Conservation (phyloP, 2,888 invertebrate genomes). For the Dryocosmus kuriphilus region DNA sequence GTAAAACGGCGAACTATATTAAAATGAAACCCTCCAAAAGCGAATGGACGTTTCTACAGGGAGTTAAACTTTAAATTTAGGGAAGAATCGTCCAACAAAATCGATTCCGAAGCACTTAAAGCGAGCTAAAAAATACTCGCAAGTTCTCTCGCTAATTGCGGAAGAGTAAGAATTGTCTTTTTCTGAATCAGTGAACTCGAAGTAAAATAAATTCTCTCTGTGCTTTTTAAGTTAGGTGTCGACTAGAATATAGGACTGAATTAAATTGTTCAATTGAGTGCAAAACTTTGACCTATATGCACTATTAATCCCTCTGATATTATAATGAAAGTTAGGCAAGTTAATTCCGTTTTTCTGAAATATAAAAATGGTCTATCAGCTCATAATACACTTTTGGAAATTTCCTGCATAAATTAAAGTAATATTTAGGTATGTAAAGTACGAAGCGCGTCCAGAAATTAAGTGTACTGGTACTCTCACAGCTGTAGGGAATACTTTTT, state of each 20-base stretch:
- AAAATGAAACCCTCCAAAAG: background rate
- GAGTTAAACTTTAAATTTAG: background rate
- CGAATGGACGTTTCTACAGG: background rate
- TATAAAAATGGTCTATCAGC: background rate
- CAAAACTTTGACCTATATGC: background rate
- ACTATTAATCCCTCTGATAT: background rate
- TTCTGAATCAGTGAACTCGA: constrained; percentile 4
- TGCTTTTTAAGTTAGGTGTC: background rate
- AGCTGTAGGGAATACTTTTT: no score
- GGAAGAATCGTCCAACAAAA: background rate
- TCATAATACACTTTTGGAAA: background rate
- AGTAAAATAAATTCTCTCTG: background rate
- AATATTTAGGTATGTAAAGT: no score
- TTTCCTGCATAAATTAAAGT: background rate
- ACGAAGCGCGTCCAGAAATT: no score
- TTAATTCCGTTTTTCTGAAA: background rate
- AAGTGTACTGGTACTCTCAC: no score
- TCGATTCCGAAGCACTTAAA: constrained; percentile 14
- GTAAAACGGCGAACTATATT: background rate
- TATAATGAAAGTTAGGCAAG: background rate
- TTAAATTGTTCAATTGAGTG: background rate
- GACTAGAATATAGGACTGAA: background rate
- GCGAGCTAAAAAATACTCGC: background rate
- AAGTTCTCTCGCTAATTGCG: constrained; percentile 7
- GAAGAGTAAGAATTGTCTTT: constrained; percentile 8